Conservation (phyloP, 37 sponge, comb jelly and placozoan species). For the Mnemiopsis leidyi region DNA sequence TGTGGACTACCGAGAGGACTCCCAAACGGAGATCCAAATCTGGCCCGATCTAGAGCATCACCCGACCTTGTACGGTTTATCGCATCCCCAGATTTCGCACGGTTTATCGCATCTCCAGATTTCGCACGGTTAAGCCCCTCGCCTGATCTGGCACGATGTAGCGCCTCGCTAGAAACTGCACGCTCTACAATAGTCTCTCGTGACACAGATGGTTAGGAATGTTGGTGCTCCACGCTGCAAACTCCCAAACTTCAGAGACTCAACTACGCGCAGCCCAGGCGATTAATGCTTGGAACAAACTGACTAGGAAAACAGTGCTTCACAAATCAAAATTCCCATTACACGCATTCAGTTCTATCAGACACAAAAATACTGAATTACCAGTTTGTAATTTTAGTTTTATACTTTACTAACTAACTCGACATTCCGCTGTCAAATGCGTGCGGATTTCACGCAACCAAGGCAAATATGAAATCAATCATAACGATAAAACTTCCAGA, state of each 20-base stretch:
- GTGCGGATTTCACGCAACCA: too few relatives aligned
- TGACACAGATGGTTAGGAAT: neutral
- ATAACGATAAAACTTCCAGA: too few relatives aligned
- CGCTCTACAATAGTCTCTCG: neutral
- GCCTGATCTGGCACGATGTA: neutral
- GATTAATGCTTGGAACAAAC: neutral
- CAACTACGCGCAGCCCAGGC: neutral
- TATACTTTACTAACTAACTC: too few relatives aligned
- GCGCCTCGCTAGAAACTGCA: neutral
- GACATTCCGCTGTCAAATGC: too few relatives aligned
- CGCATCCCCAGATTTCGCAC: neutral
- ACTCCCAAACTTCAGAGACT: neutral
- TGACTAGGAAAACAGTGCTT: neutral
- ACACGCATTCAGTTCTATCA: too few relatives aligned
- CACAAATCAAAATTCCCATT: neutral
- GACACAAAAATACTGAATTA: too few relatives aligned
- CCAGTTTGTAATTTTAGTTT: too few relatives aligned
- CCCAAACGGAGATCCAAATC: neutral
- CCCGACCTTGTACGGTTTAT: neutral
- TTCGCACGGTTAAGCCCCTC: neutral
- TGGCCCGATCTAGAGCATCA: neutral
- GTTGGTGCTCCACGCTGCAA: neutral
- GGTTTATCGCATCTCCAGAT: neutral
- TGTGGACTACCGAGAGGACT: conserved; percentile 11
- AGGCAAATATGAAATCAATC: too few relatives aligned